These are phyloP conservation scores for Salmo trutta DNA, from an alignment of 2,797 vertebrate genomes.

Conservation along the genomic window DNA sequence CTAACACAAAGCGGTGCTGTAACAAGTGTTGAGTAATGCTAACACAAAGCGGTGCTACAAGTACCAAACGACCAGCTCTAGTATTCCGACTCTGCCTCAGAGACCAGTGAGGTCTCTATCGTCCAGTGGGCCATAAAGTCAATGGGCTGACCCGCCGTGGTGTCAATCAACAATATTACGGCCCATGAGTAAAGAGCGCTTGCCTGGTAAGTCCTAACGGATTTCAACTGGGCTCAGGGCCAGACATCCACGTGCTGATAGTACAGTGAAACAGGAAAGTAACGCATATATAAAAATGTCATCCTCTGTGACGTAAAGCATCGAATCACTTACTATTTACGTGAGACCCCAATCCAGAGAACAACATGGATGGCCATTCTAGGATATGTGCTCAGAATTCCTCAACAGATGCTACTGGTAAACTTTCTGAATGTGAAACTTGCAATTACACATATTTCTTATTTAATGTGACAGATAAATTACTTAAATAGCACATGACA, in stretches of 20 bases:
- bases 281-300: conserved; percentile 36
- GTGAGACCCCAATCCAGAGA: not conserved
- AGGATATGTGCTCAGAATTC: too few species aligned
- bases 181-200: not conserved
- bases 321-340: not conserved
- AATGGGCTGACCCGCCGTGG: not conserved
- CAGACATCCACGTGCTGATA: conserved; percentile 23
- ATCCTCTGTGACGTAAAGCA: conserved; percentile 47
- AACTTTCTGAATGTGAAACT: too few species aligned
- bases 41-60: not conserved
- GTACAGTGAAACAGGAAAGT: conserved; percentile 14
- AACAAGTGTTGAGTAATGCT: not conserved
- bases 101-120: not conserved
- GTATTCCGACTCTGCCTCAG: not conserved
- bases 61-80: not conserved
- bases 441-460: too few species aligned
- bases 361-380: not conserved
- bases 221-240: conserved; percentile 3
- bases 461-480: not conserved
- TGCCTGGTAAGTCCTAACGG: not conserved
- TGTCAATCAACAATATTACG: not conserved
- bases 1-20: not conserved
- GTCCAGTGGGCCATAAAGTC: conserved; percentile 18
- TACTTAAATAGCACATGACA: too few species aligned
- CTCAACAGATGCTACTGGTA: too few species aligned